Conservation (phyloP, 2,113 vertebrate species). For the human region DNA sequence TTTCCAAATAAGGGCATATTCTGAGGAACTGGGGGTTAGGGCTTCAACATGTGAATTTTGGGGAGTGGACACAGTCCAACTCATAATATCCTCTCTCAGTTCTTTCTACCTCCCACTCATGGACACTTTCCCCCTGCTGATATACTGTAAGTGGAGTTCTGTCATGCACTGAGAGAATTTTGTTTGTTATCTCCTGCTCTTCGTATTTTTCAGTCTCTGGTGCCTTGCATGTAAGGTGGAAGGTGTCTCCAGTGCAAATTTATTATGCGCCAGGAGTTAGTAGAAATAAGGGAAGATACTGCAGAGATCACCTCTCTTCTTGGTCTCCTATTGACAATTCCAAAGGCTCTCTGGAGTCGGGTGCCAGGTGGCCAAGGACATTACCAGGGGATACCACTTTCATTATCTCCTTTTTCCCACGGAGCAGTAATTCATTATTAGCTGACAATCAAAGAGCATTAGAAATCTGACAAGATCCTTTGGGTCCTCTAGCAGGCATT, state of each 20-base stretch:
- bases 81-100: background rate
- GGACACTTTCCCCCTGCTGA: background rate
- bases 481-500: background rate
- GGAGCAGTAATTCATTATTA: background rate
- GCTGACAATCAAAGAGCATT: background rate
- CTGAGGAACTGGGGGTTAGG: background rate
- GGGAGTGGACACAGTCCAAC: background rate
- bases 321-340: background rate
- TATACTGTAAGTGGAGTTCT: background rate
- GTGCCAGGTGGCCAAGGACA: background rate
- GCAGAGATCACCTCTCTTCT: background rate
- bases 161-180: background rate
- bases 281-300: background rate
- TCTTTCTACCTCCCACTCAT: rapidly evolving
- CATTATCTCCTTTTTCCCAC: background rate
- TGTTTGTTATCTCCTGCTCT: background rate
- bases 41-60: background rate
- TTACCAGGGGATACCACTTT: background rate
- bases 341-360: background rate
- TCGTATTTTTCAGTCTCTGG: background rate
- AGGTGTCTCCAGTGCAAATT: background rate
- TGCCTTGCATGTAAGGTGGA: background rate
- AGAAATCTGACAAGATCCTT: background rate
- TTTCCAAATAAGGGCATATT: background rate
- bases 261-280: background rate